Conservation (phyloP, 2,113 vertebrate genomes). For the Podarcis raffonei region DNA sequence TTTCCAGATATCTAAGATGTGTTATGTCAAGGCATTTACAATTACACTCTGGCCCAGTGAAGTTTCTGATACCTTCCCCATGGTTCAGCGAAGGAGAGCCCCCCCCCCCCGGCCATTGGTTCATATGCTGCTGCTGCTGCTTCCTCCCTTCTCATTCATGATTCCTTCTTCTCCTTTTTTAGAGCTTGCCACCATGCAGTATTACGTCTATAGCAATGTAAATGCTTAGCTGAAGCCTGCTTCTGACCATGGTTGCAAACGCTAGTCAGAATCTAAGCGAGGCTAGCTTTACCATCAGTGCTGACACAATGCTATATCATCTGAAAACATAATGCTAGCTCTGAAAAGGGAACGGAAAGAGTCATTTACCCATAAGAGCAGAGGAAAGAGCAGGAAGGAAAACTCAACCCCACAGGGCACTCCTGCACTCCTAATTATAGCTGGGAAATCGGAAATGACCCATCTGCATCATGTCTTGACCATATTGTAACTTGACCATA, state of each 20-base stretch:
- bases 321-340: no score
- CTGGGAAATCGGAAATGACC: no score
- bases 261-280: not conserved
- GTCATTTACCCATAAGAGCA: no score
- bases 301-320: not conserved
- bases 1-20: not conserved
- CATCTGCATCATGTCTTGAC: no score
- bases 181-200: no score
- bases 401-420: no score
- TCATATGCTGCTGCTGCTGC: not conserved
- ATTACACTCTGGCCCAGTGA: not conserved
- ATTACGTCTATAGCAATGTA: not conserved
- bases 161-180: not conserved
- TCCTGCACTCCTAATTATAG: no score
- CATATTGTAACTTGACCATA: no score
- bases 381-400: no score
- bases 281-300: no score
- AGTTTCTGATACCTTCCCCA: not conserved
- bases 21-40: not conserved
- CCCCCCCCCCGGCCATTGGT: not conserved
- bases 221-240: not conserved
- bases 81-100: not conserved
- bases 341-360: no score
- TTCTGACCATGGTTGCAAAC: not conserved
- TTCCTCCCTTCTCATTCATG: not conserved